Conservation (phyloP, 2,888 invertebrate genomes). For the Torymus texanus region DNA sequence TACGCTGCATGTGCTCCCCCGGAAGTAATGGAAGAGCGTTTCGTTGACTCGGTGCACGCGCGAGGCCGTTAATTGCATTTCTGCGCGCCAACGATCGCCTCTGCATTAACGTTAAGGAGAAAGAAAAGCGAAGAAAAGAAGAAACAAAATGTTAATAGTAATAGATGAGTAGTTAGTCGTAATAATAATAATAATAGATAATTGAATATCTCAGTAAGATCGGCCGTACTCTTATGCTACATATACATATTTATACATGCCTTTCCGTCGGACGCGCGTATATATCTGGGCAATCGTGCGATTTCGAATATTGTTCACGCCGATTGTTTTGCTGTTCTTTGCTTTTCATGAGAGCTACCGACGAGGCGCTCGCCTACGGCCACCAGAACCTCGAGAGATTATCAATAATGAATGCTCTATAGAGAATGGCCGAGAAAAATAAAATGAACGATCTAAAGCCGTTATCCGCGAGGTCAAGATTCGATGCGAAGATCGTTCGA, state of each 20-base stretch:
- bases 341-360: neutral
- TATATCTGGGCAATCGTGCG: neutral
- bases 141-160: neutral
- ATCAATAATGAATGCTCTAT: too few species aligned
- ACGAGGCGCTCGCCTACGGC: too few species aligned
- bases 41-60: constrained; percentile 5
- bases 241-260: constrained; percentile 53
- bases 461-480: neutral
- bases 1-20: constrained; percentile 16
- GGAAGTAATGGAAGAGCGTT: constrained; percentile 29
- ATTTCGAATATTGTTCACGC: neutral
- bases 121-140: constrained; percentile 3
- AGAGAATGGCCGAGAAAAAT: too few species aligned
- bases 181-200: too few species aligned
- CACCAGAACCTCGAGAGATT: too few species aligned
- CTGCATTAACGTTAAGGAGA: too few species aligned
- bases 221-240: constrained; percentile 35
- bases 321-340: constrained; percentile 5
- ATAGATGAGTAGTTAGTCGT: too few species aligned
- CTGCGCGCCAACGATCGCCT: too few species aligned
- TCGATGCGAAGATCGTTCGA: too few species aligned
- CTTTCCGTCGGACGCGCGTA: constrained; percentile 34
- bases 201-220: constrained; percentile 27
- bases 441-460: too few species aligned
- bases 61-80: neutral